Evolutionary conservation across 2,797 vertebrate genomes (phyloP).

Genomic region (Taenioides sp.): DNA sequence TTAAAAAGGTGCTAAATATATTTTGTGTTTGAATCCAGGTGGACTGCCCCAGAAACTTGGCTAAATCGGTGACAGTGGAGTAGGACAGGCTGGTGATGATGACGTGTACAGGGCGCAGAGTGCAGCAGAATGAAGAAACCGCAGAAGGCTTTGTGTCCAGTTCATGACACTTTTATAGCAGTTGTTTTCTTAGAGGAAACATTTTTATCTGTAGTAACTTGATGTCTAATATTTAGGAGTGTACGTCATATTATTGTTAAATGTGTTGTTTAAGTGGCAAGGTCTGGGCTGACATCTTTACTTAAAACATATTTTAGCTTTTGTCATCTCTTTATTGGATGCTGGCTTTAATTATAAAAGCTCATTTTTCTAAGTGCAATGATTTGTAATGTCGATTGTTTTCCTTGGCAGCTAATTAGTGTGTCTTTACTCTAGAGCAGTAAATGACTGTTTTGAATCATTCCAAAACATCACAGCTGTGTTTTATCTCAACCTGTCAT

Average conservation of each 20-base stretch:
- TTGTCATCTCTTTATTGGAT: conserved; percentile 25
- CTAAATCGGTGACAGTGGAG: conserved; percentile 98
- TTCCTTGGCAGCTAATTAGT: conserved; percentile 70
- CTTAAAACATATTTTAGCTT: not conserved
- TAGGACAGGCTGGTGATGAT: conserved; percentile 60
- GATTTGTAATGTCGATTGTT: conserved; percentile 49
- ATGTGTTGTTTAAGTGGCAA: conserved; percentile 40
- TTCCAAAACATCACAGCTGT: conserved; percentile 54
- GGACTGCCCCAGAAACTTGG: conserved; percentile 98
- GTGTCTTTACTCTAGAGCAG: conserved; percentile 48
- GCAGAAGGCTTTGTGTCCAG: conserved; percentile 38
- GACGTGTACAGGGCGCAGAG: conserved; percentile 14
- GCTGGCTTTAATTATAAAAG: conserved; percentile 30
- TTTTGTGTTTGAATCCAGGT: conserved; percentile 78
- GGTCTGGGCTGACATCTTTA: conserved; percentile 48
- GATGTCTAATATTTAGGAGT: conserved; percentile 30
- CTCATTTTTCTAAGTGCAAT: conserved; percentile 49
- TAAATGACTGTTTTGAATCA: conserved; percentile 57
- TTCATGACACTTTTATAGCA: conserved; percentile 54
- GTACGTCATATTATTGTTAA: conserved; percentile 22
- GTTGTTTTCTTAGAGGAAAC: conserved; percentile 39
- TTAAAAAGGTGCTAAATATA: not conserved
- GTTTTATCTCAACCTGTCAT: not conserved
- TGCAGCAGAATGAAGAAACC: conserved; percentile 28
- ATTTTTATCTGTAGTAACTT: conserved; percentile 42